These are phyloP conservation scores for Pogonocherus hispidulus DNA, from an alignment of 2,888 invertebrate genomes.

Conservation along the genomic window DNA sequence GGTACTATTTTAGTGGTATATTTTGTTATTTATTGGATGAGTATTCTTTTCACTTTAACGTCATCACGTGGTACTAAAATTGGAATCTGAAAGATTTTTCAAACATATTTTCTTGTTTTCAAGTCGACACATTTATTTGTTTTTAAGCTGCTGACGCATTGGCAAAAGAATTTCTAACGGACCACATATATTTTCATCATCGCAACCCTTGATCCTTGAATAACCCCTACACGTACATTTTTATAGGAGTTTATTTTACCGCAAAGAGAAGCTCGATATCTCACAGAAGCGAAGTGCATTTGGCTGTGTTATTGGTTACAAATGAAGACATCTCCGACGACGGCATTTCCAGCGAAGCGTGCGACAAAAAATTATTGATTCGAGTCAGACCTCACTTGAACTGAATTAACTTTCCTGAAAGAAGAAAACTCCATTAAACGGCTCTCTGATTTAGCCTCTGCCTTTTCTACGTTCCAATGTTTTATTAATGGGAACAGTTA, in stretches of 20 bases:
- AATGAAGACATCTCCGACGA: conserved; percentile 2
- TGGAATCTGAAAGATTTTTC: no score
- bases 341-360: neutral
- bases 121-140: no score
- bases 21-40: no score
- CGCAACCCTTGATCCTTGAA: neutral
- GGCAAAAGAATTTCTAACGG: no score
- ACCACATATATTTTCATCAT: no score
- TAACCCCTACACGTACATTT: neutral
- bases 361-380: conserved; percentile 1
- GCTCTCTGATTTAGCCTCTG: neutral
- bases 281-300: neutral
- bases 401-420: neutral
- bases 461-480: neutral
- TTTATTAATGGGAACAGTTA: neutral
- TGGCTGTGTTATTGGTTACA: conserved; percentile 3
- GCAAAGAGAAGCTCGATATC: neutral
- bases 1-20: no score
- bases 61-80: no score
- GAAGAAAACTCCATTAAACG: conserved; percentile 1
- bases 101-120: no score
- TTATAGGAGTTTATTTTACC: neutral
- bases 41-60: no score
- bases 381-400: neutral
- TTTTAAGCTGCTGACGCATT: no score